phyloP scores from a whole-genome alignment of 2,113 vertebrate species.

The Callorhinus ursinus region DNA sequence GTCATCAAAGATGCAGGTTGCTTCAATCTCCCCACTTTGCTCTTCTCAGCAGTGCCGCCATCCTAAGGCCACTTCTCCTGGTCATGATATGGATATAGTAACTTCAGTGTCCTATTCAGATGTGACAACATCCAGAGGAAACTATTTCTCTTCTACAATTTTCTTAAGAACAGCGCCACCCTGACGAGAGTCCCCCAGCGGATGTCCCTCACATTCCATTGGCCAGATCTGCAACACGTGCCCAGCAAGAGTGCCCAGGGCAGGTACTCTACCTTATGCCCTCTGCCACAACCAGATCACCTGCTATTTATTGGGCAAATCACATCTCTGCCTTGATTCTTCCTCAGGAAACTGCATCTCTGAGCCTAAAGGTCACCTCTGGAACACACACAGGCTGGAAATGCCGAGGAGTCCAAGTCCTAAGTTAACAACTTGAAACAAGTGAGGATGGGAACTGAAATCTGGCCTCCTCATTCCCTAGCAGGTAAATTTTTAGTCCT shows the following conservation, averaged over 20 bases:
- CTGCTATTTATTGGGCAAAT: neutral
- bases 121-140: neutral
- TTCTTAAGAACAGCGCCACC: neutral
- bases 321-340: neutral
- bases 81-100: neutral
- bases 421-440: neutral
- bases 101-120: neutral
- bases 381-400: neutral
- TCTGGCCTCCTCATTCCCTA: neutral
- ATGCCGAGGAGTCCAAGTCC: neutral
- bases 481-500: neutral
- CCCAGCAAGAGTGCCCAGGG: accelerated
- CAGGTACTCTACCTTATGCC: too few relatives aligned
- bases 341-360: neutral
- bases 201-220: neutral
- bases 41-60: neutral
- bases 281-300: accelerated
- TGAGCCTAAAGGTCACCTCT: neutral
- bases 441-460: neutral
- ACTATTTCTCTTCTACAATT: neutral
- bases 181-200: neutral
- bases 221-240: neutral
- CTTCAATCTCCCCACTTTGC: neutral
- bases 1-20: neutral
- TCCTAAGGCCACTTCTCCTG: neutral